phyloP scores from a whole-genome alignment of 2,888 invertebrate genomes.

The Agrochola lota region DNA sequence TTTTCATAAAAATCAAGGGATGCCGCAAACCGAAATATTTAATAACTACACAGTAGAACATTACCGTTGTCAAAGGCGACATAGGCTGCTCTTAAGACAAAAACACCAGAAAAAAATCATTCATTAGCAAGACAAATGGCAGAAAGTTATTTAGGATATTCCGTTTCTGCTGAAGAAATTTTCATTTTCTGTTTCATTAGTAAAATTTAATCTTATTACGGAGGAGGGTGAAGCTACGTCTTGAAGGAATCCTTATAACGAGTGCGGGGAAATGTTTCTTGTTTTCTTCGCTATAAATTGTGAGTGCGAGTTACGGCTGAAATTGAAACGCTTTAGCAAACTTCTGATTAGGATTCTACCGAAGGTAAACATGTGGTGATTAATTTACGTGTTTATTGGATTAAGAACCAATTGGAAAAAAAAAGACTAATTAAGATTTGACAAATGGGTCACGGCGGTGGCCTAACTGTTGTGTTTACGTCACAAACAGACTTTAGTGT shows the following conservation, averaged over 20 bases:
- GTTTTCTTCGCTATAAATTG: slow-evolving; percentile 69
- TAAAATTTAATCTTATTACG: slow-evolving; percentile 87
- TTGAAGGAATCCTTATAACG: slow-evolving; percentile 79
- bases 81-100: slow-evolving; percentile 50
- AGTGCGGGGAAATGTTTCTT: slow-evolving; percentile 76
- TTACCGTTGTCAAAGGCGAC: slow-evolving; percentile 33
- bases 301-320: slow-evolving; percentile 70
- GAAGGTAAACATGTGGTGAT: slow-evolving; percentile 31
- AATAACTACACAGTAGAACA: slow-evolving; percentile 17
- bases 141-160: slow-evolving; percentile 84
- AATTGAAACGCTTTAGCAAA: slow-evolving; percentile 60
- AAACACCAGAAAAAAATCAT: slow-evolving; percentile 72
- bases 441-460: too few relatives aligned
- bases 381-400: slow-evolving; percentile 20
- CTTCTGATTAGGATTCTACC: slow-evolving; percentile 30
- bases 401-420: background rate
- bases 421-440: background rate
- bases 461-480: background rate
- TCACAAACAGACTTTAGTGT: background rate
- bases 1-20: slow-evolving; percentile 2
- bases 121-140: slow-evolving; percentile 83
- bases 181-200: slow-evolving; percentile 88
- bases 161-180: slow-evolving; percentile 81
- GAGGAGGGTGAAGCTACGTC: slow-evolving; percentile 79
- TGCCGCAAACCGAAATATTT: background rate